Evolutionary conservation across 2,797 vertebrate genomes (phyloP).

Genomic region (Cuculus canorus): DNA sequence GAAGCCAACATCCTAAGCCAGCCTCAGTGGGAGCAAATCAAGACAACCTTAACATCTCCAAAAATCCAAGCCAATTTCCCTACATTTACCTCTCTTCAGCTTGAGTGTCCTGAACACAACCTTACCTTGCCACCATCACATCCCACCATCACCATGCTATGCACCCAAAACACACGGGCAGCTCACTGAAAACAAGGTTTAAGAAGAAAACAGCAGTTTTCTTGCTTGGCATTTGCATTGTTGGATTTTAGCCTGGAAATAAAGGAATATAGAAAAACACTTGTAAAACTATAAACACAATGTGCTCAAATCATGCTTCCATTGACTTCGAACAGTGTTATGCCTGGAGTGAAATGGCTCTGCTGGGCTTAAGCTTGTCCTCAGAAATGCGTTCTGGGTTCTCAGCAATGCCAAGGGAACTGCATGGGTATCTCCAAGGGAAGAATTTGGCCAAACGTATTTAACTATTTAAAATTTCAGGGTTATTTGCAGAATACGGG

Average conservation of each 20-base stretch:
- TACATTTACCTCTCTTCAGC: neutral
- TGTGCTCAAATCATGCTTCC: slow-evolving; percentile 52
- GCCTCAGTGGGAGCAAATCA: neutral
- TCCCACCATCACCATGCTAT: neutral
- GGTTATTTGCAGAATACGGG: slow-evolving; percentile 32
- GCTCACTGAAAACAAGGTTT: neutral
- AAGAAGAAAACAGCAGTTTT: slow-evolving; percentile 22
- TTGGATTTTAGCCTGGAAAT: slow-evolving; percentile 50
- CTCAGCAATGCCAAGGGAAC: slow-evolving; percentile 31
- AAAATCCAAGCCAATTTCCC: neutral
- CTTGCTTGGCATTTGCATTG: neutral
- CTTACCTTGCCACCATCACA: neutral
- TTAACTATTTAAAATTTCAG: slow-evolving; percentile 59
- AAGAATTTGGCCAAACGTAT: slow-evolving; percentile 39
- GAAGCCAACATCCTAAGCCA: neutral
- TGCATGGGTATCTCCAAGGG: neutral
- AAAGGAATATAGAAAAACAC: slow-evolving; percentile 46
- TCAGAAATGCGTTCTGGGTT: neutral
- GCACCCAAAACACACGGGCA: neutral
- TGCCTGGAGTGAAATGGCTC: slow-evolving; percentile 50
- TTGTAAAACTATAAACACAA: slow-evolving; percentile 54
- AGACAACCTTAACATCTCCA: neutral
- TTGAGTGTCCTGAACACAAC: neutral
- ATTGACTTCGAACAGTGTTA: slow-evolving; percentile 61
- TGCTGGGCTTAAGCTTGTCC: slow-evolving; percentile 45